Evolutionary conservation across 2,113 vertebrate species (phyloP).

Genomic region (Coryphaenoides rupestris): DNA sequence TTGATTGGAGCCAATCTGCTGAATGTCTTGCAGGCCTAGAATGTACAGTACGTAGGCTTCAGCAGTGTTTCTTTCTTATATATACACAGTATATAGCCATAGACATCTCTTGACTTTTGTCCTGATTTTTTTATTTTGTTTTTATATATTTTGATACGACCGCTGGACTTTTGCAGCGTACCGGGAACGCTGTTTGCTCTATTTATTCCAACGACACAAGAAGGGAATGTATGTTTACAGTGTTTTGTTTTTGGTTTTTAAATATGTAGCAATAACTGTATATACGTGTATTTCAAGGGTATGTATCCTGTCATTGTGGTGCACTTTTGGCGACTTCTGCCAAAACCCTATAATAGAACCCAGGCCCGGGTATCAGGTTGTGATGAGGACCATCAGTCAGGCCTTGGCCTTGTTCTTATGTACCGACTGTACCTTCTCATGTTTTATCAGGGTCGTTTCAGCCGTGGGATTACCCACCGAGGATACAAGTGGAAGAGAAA

Average conservation of each 20-base stretch:
- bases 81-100: too few relatives aligned
- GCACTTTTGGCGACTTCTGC: constrained; percentile 30
- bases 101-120: too few relatives aligned
- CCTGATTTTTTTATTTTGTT: too few relatives aligned
- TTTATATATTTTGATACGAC: too few relatives aligned
- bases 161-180: too few relatives aligned
- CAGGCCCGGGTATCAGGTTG: background rate
- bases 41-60: constrained; percentile 26
- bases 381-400: constrained; percentile 17
- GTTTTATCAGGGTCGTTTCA: background rate
- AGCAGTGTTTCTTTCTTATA: constrained; percentile 14
- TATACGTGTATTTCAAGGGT: constrained; percentile 21
- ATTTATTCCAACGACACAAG: constrained; percentile 51
- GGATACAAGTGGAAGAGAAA: too few relatives aligned
- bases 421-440: background rate
- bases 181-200: constrained; percentile 17
- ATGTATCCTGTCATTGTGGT: constrained; percentile 26
- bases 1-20: background rate
- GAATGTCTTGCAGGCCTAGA: constrained; percentile 20
- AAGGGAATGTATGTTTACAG: constrained; percentile 52
- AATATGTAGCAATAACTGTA: constrained; percentile 41
- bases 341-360: background rate
- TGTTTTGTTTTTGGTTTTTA: constrained; percentile 10
- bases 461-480: background rate
- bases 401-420: background rate